Evolutionary conservation across 1,140 invertebrate genomes (phyloP).

Genomic region (Drosophila nebulosa): DNA sequence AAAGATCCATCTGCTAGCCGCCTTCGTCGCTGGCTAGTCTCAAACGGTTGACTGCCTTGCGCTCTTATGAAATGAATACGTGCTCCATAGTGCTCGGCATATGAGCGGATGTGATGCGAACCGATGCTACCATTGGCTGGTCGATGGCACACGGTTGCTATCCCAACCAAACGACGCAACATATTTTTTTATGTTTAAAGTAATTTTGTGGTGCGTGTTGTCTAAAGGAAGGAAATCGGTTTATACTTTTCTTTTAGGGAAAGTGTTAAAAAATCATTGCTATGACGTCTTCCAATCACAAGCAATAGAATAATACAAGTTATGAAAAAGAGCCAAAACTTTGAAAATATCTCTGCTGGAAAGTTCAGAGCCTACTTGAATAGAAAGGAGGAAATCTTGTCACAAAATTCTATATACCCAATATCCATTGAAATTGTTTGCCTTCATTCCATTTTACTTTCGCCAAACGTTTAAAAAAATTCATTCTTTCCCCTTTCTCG

Average conservation of each 20-base stretch:
- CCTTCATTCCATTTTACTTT: not conserved
- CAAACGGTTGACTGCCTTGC: not conserved
- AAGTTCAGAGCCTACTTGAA: not conserved
- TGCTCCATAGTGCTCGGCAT: not conserved
- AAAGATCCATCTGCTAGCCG: not conserved
- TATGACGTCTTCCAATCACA: not conserved
- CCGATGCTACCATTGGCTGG: not conserved
- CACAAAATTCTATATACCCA: not conserved
- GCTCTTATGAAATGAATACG: not conserved
- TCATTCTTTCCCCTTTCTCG: slow-evolving; percentile 20
- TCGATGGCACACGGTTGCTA: not conserved
- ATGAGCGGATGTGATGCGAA: not conserved
- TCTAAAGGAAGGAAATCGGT: not conserved
- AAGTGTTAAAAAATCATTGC: not conserved
- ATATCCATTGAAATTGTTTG: not conserved
- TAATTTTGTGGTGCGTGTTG: not conserved
- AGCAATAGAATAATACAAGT: not conserved
- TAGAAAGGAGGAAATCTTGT: no score
- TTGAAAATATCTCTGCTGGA: not conserved
- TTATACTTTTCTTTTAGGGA: not conserved
- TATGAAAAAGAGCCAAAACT: no score
- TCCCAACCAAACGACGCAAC: not conserved
- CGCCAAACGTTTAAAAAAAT: slow-evolving; percentile 25
- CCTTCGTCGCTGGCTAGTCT: not conserved
- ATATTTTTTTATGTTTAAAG: not conserved